Evolutionary conservation across 1,140 invertebrate genomes (phyloP).

Genomic region (Lanistes nyassanus): DNA sequence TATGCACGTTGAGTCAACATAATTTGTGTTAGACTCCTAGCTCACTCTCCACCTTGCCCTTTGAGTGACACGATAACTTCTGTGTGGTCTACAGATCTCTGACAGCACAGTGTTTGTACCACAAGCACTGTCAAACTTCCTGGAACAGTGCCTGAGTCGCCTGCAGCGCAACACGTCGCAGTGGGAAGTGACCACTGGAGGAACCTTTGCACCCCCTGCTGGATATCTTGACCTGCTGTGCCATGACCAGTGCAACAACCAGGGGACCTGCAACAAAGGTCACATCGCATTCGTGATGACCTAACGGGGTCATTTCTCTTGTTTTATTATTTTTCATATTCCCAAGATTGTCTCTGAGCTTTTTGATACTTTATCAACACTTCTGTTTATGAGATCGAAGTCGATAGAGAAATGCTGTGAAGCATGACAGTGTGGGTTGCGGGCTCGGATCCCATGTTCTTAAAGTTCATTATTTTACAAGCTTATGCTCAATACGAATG

Average conservation of each 20-base stretch:
- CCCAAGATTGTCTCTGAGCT: no score
- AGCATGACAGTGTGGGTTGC: no score
- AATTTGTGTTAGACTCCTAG: background rate
- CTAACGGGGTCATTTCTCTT: no score
- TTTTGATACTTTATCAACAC: no score
- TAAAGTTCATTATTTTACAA: no score
- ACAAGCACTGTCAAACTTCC: slow-evolving; percentile 35
- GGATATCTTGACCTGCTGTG: slow-evolving; percentile 25
- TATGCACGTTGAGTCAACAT: no score
- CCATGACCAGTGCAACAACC: slow-evolving; percentile 37
- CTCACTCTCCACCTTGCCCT: background rate
- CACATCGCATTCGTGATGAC: background rate
- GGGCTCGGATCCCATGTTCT: no score
- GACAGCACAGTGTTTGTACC: slow-evolving; percentile 36
- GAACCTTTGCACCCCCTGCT: slow-evolving; percentile 12
- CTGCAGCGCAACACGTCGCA: slow-evolving; percentile 21
- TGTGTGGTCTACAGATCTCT: slow-evolving; percentile 35
- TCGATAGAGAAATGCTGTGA: no score
- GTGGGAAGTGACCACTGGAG: slow-evolving; percentile 27
- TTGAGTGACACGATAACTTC: background rate
- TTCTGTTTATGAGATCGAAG: no score
- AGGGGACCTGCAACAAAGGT: slow-evolving; percentile 27
- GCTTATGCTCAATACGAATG: background rate
- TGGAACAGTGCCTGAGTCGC: slow-evolving; percentile 35
- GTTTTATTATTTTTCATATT: no score